These are phyloP conservation scores for Pachyrhynchus sulphureomaculatus DNA, from an alignment of 1,140 invertebrate genomes.

Conservation along the genomic window DNA sequence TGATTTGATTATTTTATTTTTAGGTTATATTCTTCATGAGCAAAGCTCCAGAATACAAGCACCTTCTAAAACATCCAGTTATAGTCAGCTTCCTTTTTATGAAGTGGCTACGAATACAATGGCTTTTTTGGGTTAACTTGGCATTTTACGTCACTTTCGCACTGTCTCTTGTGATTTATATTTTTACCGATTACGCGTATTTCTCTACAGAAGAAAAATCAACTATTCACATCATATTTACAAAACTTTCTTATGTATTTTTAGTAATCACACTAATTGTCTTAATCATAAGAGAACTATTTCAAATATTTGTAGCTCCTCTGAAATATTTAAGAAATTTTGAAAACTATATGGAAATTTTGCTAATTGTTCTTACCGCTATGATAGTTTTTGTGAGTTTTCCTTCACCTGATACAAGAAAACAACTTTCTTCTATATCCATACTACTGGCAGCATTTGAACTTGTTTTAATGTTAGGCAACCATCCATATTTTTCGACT, in stretches of 20 bases:
- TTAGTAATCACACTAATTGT: conserved; percentile 56
- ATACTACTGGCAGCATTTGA: conserved; percentile 74
- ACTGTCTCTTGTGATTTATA: conserved; percentile 63
- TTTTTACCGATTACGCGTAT: conserved; percentile 58
- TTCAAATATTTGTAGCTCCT: conserved; percentile 67
- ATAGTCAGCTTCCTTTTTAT: conserved; percentile 76
- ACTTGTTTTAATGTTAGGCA: conserved; percentile 71
- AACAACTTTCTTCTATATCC: conserved; percentile 62
- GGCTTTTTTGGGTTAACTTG: conserved; percentile 70
- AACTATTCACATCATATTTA: not conserved
- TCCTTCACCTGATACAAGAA: conserved; percentile 53
- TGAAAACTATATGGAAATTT: conserved; percentile 71
- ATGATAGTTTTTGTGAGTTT: conserved; percentile 57
- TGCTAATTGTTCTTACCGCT: conserved; percentile 61
- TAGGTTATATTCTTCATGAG: conserved; percentile 63
- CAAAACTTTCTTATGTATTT: conserved; percentile 24
- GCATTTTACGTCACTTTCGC: conserved; percentile 70
- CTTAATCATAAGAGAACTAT: conserved; percentile 63
- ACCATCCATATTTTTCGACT: conserved; percentile 70
- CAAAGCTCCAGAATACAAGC: conserved; percentile 60
- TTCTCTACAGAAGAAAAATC: not conserved
- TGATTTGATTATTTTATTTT: not conserved
- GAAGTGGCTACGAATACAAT: conserved; percentile 75
- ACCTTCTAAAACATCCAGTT: conserved; percentile 74
- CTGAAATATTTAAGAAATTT: conserved; percentile 61